Evolutionary conservation across 2,797 vertebrate genomes (phyloP).

Genomic region (Leptodactylus fallax): DNA sequence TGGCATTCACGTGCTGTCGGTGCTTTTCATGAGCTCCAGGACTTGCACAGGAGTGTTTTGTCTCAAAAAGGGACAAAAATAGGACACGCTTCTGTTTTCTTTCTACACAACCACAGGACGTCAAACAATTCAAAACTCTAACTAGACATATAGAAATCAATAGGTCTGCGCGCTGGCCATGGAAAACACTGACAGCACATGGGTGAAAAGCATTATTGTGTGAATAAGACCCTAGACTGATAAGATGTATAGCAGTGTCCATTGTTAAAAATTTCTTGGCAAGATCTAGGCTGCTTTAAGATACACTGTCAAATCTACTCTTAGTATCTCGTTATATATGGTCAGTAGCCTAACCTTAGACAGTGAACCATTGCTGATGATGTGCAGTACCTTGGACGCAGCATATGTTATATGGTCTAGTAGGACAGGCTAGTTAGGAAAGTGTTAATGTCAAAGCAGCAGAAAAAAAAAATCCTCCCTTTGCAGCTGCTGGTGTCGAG

Average conservation of each 20-base stretch:
- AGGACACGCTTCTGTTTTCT: too few relatives aligned
- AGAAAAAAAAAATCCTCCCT: background rate
- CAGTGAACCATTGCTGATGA: background rate
- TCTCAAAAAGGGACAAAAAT: too few relatives aligned
- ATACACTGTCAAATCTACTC: background rate
- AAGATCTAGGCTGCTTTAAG: background rate
- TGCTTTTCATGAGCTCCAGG: too few relatives aligned
- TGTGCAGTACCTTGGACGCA: background rate
- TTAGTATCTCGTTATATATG: background rate
- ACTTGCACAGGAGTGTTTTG: too few relatives aligned
- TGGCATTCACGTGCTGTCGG: too few relatives aligned
- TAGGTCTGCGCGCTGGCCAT: too few relatives aligned
- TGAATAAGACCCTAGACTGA: background rate
- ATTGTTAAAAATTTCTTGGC: background rate
- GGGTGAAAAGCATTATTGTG: too few relatives aligned
- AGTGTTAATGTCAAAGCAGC: background rate
- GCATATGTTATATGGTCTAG: too few relatives aligned
- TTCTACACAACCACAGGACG: too few relatives aligned
- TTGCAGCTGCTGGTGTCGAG: conserved; percentile 27
- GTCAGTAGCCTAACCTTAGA: conserved; percentile 12
- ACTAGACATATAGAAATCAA: too few relatives aligned
- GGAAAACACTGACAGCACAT: too few relatives aligned
- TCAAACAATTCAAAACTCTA: too few relatives aligned
- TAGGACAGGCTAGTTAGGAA: background rate
- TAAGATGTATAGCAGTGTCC: background rate